These are phyloP conservation scores for Zaprionus gabonicus DNA, from an alignment of 1,140 invertebrate genomes.

Conservation along the genomic window DNA sequence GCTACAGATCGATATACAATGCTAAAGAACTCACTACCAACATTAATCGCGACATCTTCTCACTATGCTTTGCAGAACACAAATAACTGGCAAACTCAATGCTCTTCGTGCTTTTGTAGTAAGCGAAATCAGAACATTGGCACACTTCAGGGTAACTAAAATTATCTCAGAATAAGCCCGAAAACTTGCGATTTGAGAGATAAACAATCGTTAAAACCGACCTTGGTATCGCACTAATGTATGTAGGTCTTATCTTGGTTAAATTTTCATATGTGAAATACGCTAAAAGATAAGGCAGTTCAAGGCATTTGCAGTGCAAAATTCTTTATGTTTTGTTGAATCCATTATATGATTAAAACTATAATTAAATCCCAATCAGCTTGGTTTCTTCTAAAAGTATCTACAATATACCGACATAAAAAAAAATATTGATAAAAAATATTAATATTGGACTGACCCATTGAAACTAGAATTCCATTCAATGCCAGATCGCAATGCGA, in stretches of 20 bases:
- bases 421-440: not conserved
- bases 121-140: constrained; percentile 19
- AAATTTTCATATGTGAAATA: not conserved
- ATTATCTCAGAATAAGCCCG: constrained; percentile 11
- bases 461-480: not conserved
- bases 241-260: not conserved
- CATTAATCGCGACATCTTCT: constrained; percentile 10
- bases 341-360: no score
- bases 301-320: not conserved
- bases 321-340: no score
- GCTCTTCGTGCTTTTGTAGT: constrained; percentile 6
- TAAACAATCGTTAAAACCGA: not conserved
- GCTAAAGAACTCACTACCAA: constrained; percentile 2
- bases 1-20: not conserved
- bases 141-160: not conserved
- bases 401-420: not conserved
- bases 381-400: not conserved
- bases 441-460: not conserved
- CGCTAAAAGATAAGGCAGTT: not conserved
- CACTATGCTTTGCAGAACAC: not conserved
- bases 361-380: no score
- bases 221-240: not conserved
- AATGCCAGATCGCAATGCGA: constrained; percentile 8
- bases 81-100: constrained; percentile 4
- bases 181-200: constrained; percentile 28